Evolutionary conservation across 1,140 invertebrate genomes (phyloP), one percentile per base, ranked within the genome.

Genomic region (Drosophila suzukii): DNA sequence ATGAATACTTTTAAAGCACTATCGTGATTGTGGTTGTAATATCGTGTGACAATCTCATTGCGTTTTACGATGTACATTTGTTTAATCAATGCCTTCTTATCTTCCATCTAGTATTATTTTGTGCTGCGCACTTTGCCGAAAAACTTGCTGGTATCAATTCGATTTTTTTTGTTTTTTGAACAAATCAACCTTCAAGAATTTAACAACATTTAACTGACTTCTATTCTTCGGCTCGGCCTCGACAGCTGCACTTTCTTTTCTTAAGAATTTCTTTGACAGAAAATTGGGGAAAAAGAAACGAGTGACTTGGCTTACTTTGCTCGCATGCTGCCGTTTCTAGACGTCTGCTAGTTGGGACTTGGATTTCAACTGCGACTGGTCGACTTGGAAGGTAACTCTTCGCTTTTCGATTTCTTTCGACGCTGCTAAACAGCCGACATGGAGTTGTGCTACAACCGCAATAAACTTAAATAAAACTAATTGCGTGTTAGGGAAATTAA

Each of bases 381-480:
- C 49, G 65, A 70, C 55, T 72, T 63, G 39, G 49, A 56, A 66
- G 75, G 82, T 61, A 86, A 86, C 78, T 67, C 62, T 63, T 57
- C 20, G 61, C 39, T 36, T 62, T 61, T 44, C 41, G 30, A 36
- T 61, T 57, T 68, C 53, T 68, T 56, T 74, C 71, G 68, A 51
- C 68, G 73, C 72, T 67, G 84, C 84, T 78, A 88, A 88, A 68
- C 80, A 84, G 71, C 57, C 75, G 85, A 89, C 84, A 83, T 39
- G 44, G 63, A 76, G 51, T 61, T 72, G 58, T 57, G 65, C 55
- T 60, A 73, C 78, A 90, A 90, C 85, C 85, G 85, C 85, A 90
- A 90, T 85, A 85, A 90, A 90, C 77, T 90, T 90, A 86, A 90
- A 90, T 81, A 90, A 90, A 90, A 90, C 81, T 90, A 90, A 90